Conservation (phyloP, 2,113 vertebrate species). For the Carettochelys insculpta region DNA sequence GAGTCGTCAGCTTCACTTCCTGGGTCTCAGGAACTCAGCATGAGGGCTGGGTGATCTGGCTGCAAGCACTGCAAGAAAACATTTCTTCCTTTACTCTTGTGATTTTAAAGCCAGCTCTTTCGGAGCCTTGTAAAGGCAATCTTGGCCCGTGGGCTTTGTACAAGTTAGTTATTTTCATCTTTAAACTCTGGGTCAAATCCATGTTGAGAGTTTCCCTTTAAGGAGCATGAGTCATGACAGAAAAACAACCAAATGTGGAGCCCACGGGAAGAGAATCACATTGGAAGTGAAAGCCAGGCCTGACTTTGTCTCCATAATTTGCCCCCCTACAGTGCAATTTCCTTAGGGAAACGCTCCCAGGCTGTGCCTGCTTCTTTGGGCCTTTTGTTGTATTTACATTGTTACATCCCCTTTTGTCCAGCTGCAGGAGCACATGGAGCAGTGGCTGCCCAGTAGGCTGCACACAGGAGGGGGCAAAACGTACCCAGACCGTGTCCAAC, state of each 20-base stretch:
- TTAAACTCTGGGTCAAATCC: background rate
- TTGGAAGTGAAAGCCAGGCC: background rate
- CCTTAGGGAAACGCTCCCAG: background rate
- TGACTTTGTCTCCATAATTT: background rate
- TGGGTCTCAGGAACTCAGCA: background rate
- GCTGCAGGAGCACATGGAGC: too few relatives aligned
- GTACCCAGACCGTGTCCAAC: too few relatives aligned
- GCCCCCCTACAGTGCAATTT: background rate
- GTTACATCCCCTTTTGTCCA: background rate
- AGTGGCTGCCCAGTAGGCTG: too few relatives aligned
- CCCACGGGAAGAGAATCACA: background rate
- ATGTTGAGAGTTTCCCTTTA: background rate
- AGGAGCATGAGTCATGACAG: background rate
- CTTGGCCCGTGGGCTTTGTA: background rate
- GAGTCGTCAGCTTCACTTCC: background rate
- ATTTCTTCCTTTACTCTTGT: too few relatives aligned
- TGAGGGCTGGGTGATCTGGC: too few relatives aligned
- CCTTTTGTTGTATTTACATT: background rate
- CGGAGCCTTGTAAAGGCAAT: background rate
- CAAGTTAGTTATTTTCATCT: background rate
- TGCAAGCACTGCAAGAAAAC: background rate
- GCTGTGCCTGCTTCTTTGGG: background rate
- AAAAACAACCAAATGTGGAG: background rate
- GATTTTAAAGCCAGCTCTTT: too few relatives aligned
- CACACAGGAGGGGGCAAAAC: too few relatives aligned